Evolutionary conservation across 2,113 vertebrate genomes (phyloP), one percentile per base, ranked within the genome.

Genomic region (Lepisosteus oculatus): DNA sequence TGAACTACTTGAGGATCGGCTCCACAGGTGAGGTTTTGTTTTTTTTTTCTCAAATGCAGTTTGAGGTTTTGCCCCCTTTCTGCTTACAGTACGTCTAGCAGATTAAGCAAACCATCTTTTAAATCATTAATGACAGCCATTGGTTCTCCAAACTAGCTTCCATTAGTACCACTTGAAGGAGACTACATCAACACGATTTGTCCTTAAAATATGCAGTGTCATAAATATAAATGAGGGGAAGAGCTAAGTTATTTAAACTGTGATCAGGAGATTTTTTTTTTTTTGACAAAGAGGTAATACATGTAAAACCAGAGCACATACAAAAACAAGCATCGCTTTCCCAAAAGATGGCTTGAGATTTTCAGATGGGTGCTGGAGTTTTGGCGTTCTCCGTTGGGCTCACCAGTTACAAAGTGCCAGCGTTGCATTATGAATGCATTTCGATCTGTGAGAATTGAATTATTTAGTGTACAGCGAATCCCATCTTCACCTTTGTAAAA

Each of bases 1-100:
- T 79, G 91, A 90, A 77, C 62, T 92, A 11, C 77, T 96, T 69
- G 91, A 95, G 82, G 91, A 93, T 78, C 84, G 87, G 75, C 80
- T 95, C 59, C 86, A 85, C 78, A 93, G 95, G 96, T 97, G 86
- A 85, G 85, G 57, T 6, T 61, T 29, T 2, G 29, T 12, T 4
- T 45, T 45, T 14, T 29, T 29, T 47, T 45, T 67, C 57, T n/a
- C 12, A 13, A 29, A 29, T 29, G 29, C 29, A 29, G 29, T 29
- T 29, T 29, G 29, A 29, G 29, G 29, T 29, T 29, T 29, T 29
- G 29, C 29, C 57, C 57, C 42, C 42, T 59, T 1, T 7, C 12
- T 29, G 8, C 43, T 29, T 56, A 42, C 57, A 14, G 6, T 59
- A 59, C 7, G 4, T 13, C 57, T 2, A 13, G 43, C 29, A 41